Evolutionary conservation across 2,113 vertebrate genomes (phyloP).

Genomic region (Grallaria varia): DNA sequence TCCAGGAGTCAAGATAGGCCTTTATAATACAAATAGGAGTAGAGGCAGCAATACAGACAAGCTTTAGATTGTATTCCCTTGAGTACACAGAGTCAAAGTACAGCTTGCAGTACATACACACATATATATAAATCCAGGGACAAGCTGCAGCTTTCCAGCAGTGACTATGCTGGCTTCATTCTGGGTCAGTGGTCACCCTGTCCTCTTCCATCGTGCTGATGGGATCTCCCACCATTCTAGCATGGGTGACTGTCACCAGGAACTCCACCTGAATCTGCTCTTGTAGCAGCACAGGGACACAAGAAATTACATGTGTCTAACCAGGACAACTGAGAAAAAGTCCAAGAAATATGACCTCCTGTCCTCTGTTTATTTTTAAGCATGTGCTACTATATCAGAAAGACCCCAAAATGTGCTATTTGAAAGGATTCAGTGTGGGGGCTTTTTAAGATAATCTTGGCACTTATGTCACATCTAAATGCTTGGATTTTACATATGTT

Average conservation of each 20-base stretch:
- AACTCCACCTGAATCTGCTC: neutral
- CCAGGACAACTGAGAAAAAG: neutral
- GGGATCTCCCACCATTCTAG: neutral
- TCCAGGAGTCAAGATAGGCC: neutral
- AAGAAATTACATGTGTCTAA: neutral
- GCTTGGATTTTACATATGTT: neutral
- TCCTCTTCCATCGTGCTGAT: neutral
- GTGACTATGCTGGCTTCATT: neutral
- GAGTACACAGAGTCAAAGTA: slow-evolving; percentile 16
- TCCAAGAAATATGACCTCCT: neutral
- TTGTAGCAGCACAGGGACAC: neutral
- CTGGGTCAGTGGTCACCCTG: rapidly evolving
- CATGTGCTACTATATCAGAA: neutral
- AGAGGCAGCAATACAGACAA: neutral
- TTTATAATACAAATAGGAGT: neutral
- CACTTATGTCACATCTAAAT: neutral
- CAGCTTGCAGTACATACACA: neutral
- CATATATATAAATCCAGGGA: neutral
- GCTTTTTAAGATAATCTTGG: neutral
- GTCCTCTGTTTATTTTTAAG: neutral
- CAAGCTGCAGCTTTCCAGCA: neutral
- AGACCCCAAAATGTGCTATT: neutral
- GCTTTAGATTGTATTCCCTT: neutral
- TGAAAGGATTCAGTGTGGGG: neutral
- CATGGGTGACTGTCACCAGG: neutral